These are phyloP conservation scores for Zosterops japonicus DNA, from an alignment of 2,113 vertebrate species.

Conservation along the genomic window DNA sequence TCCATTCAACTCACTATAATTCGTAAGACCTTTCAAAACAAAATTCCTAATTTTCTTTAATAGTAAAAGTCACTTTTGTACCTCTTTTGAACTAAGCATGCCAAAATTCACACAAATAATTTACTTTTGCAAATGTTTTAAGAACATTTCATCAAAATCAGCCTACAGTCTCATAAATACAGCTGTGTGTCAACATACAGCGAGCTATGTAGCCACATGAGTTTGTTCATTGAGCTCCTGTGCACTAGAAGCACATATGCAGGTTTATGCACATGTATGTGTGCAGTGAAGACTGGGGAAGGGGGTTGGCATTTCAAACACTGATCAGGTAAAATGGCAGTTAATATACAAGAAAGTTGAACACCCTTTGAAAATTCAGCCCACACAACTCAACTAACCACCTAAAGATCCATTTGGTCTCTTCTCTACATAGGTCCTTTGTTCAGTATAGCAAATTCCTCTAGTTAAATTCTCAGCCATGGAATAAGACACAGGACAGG, in stretches of 20 bases:
- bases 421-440: neutral
- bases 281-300: neutral
- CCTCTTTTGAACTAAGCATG: neutral
- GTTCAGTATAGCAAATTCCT: neutral
- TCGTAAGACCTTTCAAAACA: neutral
- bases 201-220: neutral
- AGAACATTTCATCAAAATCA: neutral
- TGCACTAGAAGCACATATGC: neutral
- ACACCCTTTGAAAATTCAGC: neutral
- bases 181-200: neutral
- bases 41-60: neutral
- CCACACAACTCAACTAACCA: neutral
- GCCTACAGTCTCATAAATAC: neutral
- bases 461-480: neutral
- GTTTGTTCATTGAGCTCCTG: neutral
- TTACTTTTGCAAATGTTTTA: neutral
- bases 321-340: neutral
- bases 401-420: neutral
- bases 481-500: neutral
- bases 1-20: neutral
- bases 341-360: neutral
- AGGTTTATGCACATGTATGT: neutral
- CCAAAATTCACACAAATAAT: neutral
- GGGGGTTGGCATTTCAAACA: neutral
- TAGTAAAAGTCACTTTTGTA: fast-evolving